Evolutionary conservation across 2,113 vertebrate genomes (phyloP), one percentile per base, ranked within the genome.

Genomic region (Silurus meridionalis): DNA sequence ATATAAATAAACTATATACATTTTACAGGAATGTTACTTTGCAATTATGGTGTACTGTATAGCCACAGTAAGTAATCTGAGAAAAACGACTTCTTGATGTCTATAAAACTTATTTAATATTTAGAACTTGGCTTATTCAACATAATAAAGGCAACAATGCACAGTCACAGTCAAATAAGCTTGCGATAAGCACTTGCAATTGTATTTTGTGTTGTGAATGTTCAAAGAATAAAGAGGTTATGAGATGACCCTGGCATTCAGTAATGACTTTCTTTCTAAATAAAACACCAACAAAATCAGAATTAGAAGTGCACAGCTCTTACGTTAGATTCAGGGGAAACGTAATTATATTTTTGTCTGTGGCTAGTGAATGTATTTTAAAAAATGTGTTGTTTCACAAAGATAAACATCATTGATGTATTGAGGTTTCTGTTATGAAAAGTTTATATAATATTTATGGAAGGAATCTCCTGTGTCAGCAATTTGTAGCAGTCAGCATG

Each of bases 1-100:
- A 58, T 37, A 28, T 83, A 61, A 19, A 37, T 37, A 66, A 82
- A 66, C 48, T 19, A 79, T 37, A 28, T 79, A 7, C 8, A 37
- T 9, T 64, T 57, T 69, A 58, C 67, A 64, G 67, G 57, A 82
- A 67, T 63, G 67, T 86, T 75, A 86, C 55, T 64, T 86, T 63
- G 7, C 72, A 61, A 23, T 50, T n/a, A 28, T 67, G 61, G n/a
- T 80, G 75, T 67, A 78, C 25, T 67, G 50, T 63, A 63, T 60
- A 61, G 17, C 57, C 58, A 74, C 82, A 63, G 17, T 63, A 55
- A 19, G 21, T 83, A 63, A 7, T 10, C 23, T 21, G 28, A 19
- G 48, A 82, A 14, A 58, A 58, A 80, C 14, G 28, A 50, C 6
- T 10, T 52, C 25, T 11, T 60, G 9, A 23, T 63, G 83, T 74